Base-by-base conservation (phyloP, 2,113 vertebrate species). In the Nibea albiflora region DNA sequence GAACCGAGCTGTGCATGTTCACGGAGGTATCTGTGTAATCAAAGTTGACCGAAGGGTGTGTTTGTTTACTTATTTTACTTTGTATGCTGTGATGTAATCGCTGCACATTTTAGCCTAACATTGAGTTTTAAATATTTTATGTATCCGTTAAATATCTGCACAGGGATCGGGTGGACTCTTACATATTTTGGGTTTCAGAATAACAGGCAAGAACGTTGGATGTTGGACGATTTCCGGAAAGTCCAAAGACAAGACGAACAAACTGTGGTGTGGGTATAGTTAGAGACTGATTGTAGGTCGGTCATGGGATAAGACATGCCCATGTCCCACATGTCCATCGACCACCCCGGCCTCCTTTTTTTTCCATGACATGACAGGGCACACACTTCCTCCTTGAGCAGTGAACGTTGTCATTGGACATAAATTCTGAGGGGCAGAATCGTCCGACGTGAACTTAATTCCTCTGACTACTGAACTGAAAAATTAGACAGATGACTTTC, bases 1-100 rank as follows among this genome's bases (percentile, higher is more conserved):
- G 66, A 63, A 65, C 69, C 71, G 58, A 81, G 20, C 53, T 49
- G 24, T 52, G 70, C 70, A 56, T 68, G 50, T 76, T 58, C 42
- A 58, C 24, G 31, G 14, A n/a, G 15, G 17, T 57, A 49, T 49
- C 73, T 64, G 35, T 50, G 46, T 11, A 31, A 71, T 26, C 39
- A 58, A 70, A 42, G 22, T 15, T 19, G 22, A 44, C 10, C 44
- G 35, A 67, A 14, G 11, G 39, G 26, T 24, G 16, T 28, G 46
- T 31, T 14, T 2, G 10, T 17, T 16, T 11, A 20, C 35, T 69
- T 7, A 35, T 6, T 35, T 35, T 35, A 35, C 31, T 35, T 35
- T 0, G 0, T 14, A 42, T 39, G 53, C 20, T 58, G 4, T 31
- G 52, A 47, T 35, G 58, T 11, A 50, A 52, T 42, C 39, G 8